phyloP scores from a whole-genome alignment of 2,888 invertebrate species.

The Himalopsyche tibetana region DNA sequence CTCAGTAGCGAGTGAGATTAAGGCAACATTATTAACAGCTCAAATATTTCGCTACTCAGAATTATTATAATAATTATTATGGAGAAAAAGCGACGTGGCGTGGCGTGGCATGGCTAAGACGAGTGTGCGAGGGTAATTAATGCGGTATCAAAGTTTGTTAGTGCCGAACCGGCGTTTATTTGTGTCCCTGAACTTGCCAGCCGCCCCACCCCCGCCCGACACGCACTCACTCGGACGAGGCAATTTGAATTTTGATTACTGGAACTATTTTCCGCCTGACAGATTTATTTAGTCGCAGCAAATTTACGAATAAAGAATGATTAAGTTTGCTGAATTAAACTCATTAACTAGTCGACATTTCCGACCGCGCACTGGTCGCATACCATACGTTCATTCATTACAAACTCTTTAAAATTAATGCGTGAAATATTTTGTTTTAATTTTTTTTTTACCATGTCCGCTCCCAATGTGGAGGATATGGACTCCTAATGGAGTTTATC shows the following conservation, averaged over 20 bases:
- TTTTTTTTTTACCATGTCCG: no score
- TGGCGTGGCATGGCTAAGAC: neutral
- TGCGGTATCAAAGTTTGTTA: slow-evolving; percentile 4
- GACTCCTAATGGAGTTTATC: no score
- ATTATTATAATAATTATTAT: neutral
- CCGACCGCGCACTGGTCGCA: no score
- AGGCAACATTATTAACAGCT: neutral
- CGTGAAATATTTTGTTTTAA: no score
- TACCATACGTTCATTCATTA: no score
- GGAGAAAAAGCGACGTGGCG: slow-evolving; percentile 5
- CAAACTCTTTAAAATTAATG: no score
- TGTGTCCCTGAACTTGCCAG: slow-evolving; percentile 29
- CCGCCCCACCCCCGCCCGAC: neutral
- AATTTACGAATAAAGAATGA: no score
- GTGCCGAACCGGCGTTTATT: slow-evolving; percentile 24
- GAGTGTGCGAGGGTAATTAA: neutral
- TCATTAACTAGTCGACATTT: no score
- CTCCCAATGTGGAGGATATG: no score
- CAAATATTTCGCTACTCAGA: neutral
- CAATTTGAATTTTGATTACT: slow-evolving; percentile 22
- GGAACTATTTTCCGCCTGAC: slow-evolving; percentile 9
- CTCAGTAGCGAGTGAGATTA: neutral
- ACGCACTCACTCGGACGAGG: slow-evolving; percentile 11
- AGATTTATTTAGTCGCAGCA: slow-evolving; percentile 2
- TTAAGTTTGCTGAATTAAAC: no score